Evolutionary conservation across 2,888 invertebrate genomes (phyloP), one percentile per base, ranked within the genome.

Genomic region (Halictus ligatus): DNA sequence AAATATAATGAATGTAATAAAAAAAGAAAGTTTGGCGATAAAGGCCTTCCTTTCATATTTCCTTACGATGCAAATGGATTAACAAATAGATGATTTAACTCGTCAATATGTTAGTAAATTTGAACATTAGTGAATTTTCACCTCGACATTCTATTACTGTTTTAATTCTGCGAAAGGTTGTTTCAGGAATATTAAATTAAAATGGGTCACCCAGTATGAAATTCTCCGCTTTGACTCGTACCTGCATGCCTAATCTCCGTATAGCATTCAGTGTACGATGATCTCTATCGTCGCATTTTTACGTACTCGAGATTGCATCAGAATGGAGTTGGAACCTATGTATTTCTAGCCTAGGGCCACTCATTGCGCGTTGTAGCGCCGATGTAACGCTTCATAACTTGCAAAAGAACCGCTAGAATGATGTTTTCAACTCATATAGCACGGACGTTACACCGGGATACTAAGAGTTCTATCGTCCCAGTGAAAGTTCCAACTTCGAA

Each of bases 401-500:
- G 64, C 29, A 29, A 64, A 29, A 64, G 64, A 64, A 64, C 64
- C 64, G 64, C 64, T 64, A 64, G 64, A 64, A 64, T n/a, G 64
- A 64, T 64, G 64, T 64, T 64, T 64, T 18, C 64, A 64, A 64
- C 29, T 64, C 64, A 64, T 64, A 64, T 64, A 64, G 29, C 64
- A 29, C 29, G 29, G 18, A 8, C 18, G 18, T 29, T 18, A 18
- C 64, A 29, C 15, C 29, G 7, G 15, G 29, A 29, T 29, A 13
- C 29, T 29, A 29, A 18, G 54, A 21, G 54, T 54, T 60, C 2
- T 21, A 35, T 40, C 67, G 21, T 67, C 35, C 21, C 67, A 40
- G 35, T 10, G 35, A 67, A 40, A 67, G 67, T 69, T 40, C 35
- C 40, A 35, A 10, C 35, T 35, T 7, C 8, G 2, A 18, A 12